phyloP scores from a whole-genome alignment of 2,797 vertebrate genomes.

The Danionella dracula region DNA sequence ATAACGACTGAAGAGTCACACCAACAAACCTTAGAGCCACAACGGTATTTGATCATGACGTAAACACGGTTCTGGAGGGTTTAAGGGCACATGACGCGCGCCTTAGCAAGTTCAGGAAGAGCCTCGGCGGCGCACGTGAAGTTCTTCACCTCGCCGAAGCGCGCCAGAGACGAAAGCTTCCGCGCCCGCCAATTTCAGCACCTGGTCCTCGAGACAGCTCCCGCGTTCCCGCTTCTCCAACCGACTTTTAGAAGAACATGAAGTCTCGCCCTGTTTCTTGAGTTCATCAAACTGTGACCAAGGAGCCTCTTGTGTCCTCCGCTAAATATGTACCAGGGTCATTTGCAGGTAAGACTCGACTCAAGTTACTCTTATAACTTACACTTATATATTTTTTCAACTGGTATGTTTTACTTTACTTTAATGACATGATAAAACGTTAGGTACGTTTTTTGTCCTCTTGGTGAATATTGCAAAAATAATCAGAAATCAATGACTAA shows the following conservation, averaged over 20 bases:
- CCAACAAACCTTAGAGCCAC: constrained; percentile 43
- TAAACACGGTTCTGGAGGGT: neutral
- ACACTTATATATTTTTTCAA: neutral
- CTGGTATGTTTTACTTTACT: neutral
- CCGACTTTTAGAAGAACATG: constrained; percentile 45
- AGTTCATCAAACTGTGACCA: constrained; percentile 56
- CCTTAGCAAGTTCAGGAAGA: constrained; percentile 22
- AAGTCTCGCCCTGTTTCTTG: constrained; percentile 41
- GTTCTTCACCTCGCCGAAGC: constrained; percentile 33
- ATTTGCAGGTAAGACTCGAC: constrained; percentile 71
- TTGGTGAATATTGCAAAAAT: too few species aligned
- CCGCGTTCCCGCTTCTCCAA: constrained; percentile 13
- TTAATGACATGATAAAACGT: too few species aligned
- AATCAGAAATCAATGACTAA: too few species aligned
- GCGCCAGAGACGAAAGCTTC: constrained; percentile 35
- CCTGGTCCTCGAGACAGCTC: constrained; percentile 61
- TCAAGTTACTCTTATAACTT: neutral
- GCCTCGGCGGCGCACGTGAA: constrained; percentile 10
- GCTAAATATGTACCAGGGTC: constrained; percentile 83
- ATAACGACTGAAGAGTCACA: constrained; percentile 51
- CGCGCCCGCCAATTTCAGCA: constrained; percentile 57
- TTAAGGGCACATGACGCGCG: neutral
- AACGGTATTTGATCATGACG: neutral
- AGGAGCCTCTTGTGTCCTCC: constrained; percentile 57
- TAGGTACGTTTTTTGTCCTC: too few species aligned